Base-by-base conservation (phyloP, 1,140 invertebrate species). In the Plutomurus gul region DNA sequence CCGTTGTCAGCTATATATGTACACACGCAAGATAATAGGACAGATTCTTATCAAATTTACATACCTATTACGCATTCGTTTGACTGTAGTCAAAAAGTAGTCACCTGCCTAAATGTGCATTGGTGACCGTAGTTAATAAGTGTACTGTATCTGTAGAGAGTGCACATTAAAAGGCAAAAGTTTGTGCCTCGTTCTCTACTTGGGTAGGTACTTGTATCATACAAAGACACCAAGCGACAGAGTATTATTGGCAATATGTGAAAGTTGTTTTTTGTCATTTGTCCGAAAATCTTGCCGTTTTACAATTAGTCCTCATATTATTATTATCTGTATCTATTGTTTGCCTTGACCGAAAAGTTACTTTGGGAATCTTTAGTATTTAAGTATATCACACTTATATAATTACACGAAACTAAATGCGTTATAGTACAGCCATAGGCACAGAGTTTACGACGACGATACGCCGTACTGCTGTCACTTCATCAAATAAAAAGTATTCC, bases 181-280 rank as follows among this genome's bases (percentile, higher is more conserved):
- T n/a, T n/a, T n/a, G n/a, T n/a, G n/a, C n/a, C n/a, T n/a, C n/a
- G n/a, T n/a, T n/a, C n/a, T n/a, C n/a, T 8, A 8, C 39, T 13
- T 10, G 2, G n/a, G 39, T 43, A 43, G 39, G 39, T 43, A 43
- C 39, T 1, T 43, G 39, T 8, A 2, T 43, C 10, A 43, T 13
- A n/a, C 1, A n/a, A 43, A 43, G 39, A 43, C n/a, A 43, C 10
- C 39, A n/a, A 27, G 18, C 56, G 27, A 65, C 56, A 65, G 56
- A 65, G 56, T 65, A 65, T 65, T 65, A 65, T 65, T 65, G 56
- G 56, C 56, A 65, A 65, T 65, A 65, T 65, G 56, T 65, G 56
- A 65, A 65, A 65, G 56, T 65, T 65, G 56, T 65, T 65, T 65
- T 65, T 65, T 65, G 56, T 65, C 56, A 65, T 65, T 65, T 65